Evolutionary conservation across 2,797 vertebrate species (phyloP), one percentile per base, ranked within the genome.

Genomic region (Chanos chanos): DNA sequence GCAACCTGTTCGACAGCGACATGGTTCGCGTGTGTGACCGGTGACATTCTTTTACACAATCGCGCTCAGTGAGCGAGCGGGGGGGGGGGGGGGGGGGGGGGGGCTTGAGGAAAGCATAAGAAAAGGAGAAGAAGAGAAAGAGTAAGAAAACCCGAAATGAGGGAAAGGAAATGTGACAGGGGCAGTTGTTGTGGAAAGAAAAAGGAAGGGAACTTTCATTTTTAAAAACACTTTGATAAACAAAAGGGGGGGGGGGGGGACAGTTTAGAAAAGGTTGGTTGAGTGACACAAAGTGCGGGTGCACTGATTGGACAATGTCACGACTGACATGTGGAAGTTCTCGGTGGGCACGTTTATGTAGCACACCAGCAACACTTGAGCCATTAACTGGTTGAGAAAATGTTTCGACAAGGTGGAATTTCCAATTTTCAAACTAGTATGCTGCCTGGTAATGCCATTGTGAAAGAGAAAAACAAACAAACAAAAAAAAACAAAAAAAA

Each of bases 231-330:
- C 9, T 39, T 41, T 43, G 7, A 40, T 28, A 41, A 22, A 41
- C 5, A 53, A 18, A 55, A 44, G 22, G 47, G 15, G 41, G 43
- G 50, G n/a, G n/a, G n/a, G n/a, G n/a, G n/a, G n/a, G n/a, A n/a
- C n/a, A n/a, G n/a, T 40, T 31, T 31, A 30, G 47, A 60, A 61
- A 58, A 41, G 61, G 71, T 76, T 78, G 79, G 81, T 83, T 74
- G 49, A 70, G 65, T 75, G 44, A 81, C 80, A 83, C 80, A 87
- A 88, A 87, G 87, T 88, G 87, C 86, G 81, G 82, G 79, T 66
- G 86, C 83, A 83, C 87, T 81, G 84, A 87, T 82, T 85, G 81
- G 81, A 71, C 22, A 64, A 59, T 47, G 41, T 81, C 64, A 67
- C 39, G 73, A 66, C 15, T 30, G 52, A 68, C 28, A 33, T 37